Evolutionary conservation across 2,113 vertebrate species (phyloP).

Genomic region (Ophiodon elongatus): DNA sequence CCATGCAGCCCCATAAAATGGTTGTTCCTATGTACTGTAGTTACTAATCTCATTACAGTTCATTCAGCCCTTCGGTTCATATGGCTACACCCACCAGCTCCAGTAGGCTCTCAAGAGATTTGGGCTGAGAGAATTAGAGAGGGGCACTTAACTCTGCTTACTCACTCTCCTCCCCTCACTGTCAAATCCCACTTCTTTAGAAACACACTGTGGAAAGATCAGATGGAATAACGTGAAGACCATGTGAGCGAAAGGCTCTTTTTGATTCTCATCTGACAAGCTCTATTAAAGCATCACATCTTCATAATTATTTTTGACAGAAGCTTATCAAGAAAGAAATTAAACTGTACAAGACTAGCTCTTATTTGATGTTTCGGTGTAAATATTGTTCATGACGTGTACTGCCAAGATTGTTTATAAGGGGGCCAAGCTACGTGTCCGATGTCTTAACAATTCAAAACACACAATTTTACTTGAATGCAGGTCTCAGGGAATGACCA

Average conservation of each 20-base stretch:
- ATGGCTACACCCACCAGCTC: slow-evolving; percentile 63
- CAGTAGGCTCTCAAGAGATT: slow-evolving; percentile 66
- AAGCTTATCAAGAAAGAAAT: not conserved
- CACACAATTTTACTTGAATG: slow-evolving; percentile 23
- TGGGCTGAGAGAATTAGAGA: slow-evolving; percentile 69
- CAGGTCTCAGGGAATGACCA: slow-evolving; percentile 24
- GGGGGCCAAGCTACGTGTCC: not conserved
- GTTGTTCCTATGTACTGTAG: slow-evolving; percentile 67
- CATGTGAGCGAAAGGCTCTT: slow-evolving; percentile 19
- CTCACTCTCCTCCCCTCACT: slow-evolving; percentile 51
- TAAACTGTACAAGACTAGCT: not conserved
- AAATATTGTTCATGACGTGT: slow-evolving; percentile 1
- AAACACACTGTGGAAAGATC: slow-evolving; percentile 62
- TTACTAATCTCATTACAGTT: slow-evolving; percentile 74
- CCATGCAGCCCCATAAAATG: slow-evolving; percentile 55
- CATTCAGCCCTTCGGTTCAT: slow-evolving; percentile 64
- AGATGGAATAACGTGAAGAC: slow-evolving; percentile 55
- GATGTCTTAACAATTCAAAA: slow-evolving; percentile 19
- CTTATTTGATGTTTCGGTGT: slow-evolving; percentile 11
- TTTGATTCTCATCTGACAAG: slow-evolving; percentile 52
- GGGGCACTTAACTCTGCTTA: slow-evolving; percentile 72
- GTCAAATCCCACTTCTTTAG: slow-evolving; percentile 53
- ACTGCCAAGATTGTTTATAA: not conserved
- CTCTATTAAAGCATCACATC: slow-evolving; percentile 19
- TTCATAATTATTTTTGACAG: slow-evolving; percentile 17